phyloP scores from a whole-genome alignment of 2,113 vertebrate genomes.

The Corythornis vintsioides region DNA sequence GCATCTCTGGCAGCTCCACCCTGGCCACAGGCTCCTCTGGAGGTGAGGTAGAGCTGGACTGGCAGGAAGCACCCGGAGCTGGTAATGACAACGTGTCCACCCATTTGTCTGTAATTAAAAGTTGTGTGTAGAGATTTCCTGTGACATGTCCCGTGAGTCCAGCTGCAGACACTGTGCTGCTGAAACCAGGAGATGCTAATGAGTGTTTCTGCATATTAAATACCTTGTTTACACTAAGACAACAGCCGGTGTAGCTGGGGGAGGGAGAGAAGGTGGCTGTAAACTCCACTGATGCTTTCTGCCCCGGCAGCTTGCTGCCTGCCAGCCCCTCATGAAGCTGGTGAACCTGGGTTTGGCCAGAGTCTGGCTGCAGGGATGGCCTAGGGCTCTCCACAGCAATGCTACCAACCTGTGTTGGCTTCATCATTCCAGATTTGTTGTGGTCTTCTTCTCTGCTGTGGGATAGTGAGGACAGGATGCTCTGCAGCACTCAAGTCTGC shows the following conservation, averaged over 20 bases:
- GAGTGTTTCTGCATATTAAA: slow-evolving; percentile 77
- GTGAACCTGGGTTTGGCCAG: neutral
- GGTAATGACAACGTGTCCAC: slow-evolving; percentile 18
- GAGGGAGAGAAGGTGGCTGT: slow-evolving; percentile 39
- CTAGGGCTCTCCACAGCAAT: neutral
- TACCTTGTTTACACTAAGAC: slow-evolving; percentile 71
- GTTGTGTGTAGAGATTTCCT: slow-evolving; percentile 73
- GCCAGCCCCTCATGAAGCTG: neutral
- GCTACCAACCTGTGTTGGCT: neutral
- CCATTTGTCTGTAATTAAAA: slow-evolving; percentile 77
- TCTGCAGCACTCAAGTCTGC: neutral
- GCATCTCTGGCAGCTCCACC: neutral
- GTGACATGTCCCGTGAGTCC: slow-evolving; percentile 74
- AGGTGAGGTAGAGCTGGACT: neutral
- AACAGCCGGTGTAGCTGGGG: slow-evolving; percentile 59
- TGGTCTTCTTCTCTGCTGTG: neutral
- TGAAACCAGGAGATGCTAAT: slow-evolving; percentile 73
- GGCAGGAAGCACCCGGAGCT: neutral
- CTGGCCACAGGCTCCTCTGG: fast-evolving
- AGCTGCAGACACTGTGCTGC: slow-evolving; percentile 55
- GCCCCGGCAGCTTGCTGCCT: neutral
- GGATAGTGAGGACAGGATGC: neutral
- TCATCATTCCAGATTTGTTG: neutral
- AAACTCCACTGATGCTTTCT: neutral
- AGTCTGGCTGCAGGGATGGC: neutral